Percentiles rank a stretch among this genome's conserved stretches.
phyloP scores from a whole-genome alignment of 2,113 vertebrate species.

The Syrrhaptes paradoxus region DNA sequence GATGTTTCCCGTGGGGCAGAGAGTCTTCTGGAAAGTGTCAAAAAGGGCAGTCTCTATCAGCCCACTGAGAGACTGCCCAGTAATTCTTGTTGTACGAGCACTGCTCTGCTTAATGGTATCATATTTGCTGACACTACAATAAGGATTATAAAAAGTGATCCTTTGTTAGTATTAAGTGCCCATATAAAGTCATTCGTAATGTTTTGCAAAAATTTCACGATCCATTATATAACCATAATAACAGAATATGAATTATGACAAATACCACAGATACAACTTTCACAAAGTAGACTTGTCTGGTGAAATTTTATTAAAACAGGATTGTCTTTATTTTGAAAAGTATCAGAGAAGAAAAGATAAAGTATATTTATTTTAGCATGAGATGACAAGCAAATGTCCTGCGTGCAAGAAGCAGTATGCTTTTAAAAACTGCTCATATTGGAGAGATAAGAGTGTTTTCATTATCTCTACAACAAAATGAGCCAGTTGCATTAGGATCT shows the following conservation, averaged over 20 bases:
- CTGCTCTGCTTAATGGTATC: background rate
- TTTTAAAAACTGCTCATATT: background rate
- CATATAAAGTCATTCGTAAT: background rate
- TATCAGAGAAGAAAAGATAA: background rate
- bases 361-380: background rate
- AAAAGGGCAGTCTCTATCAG: background rate
- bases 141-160: background rate
- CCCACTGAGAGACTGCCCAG: background rate
- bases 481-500: background rate
- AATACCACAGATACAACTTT: background rate
- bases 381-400: conserved; percentile 20
- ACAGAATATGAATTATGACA: background rate
- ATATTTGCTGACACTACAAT: background rate
- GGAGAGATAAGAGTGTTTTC: conserved; percentile 15
- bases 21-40: background rate
- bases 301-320: background rate
- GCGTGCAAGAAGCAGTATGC: background rate
- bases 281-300: background rate
- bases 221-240: background rate
- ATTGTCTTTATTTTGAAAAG: background rate
- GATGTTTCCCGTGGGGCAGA: background rate
- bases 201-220: background rate
- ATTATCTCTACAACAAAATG: background rate
- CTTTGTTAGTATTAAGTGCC: background rate
- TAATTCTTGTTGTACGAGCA: background rate